Evolutionary conservation across 1,140 invertebrate genomes (phyloP), one percentile per base, ranked within the genome.

Genomic region (Heterodera carotae): DNA sequence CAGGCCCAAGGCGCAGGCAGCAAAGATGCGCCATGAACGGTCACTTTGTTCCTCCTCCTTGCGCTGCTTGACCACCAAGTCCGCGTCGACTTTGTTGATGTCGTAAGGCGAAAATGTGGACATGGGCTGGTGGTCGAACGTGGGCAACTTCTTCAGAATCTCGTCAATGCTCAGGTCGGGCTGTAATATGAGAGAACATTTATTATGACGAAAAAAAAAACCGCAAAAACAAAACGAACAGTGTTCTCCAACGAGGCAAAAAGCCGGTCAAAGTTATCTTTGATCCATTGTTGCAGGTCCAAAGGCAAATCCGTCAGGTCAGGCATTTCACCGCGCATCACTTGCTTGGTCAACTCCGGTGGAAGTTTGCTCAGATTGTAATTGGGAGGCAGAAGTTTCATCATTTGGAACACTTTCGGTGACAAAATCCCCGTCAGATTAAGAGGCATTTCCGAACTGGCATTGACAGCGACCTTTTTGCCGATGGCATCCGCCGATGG

Each of bases 21-120:
- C 81, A 76, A 72, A 82, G n/a, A 85, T 66, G 33, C 84, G 76
- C 25, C 48, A 71, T 25, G 59, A 62, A 31, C 56, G 33, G 7
- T 69, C 69, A 27, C 53, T 62, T 7, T 75, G 62, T 31, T 74
- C 69, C n/a, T 62, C 69, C 10, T 70, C 56, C 25, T 75, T 75
- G 12, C 80, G 72, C 27, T 81, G 69, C 39, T 83, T 64, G 29
- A 86, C 70, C 43, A 87, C 83, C 64, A 81, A 69, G 31, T 88
- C 85, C 59, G 71, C 74, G 31, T 85, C 82, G 15, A 87, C 53
- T 33, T 84, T 64, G 69, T 85, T 86, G 76, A 87, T 83, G 69
- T 87, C 85, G 68, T 87, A 87, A 7, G 85, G 86, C 2, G 83
- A 77, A 69, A 88, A 87, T 18, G 85, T 88, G 10, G 80, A 53